Evolutionary conservation across 2,888 invertebrate genomes (phyloP).

Genomic region (Pollenia labialis): DNA sequence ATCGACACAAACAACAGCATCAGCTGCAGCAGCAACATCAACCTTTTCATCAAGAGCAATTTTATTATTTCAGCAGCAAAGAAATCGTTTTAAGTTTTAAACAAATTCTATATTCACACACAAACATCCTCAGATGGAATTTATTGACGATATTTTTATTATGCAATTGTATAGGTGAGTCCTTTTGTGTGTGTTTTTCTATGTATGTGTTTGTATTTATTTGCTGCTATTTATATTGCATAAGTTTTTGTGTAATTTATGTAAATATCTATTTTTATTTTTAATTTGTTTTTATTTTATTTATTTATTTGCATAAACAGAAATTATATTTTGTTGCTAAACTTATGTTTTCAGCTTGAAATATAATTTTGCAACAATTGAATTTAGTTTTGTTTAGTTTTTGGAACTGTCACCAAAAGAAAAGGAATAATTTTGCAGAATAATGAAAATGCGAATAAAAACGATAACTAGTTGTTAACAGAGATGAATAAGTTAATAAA

Average conservation of each 20-base stretch:
- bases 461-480: background rate
- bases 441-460: background rate
- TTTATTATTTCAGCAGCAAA: slow-evolving; percentile 61
- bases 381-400: slow-evolving; percentile 13
- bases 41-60: slow-evolving; percentile 53
- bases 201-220: slow-evolving; percentile 28
- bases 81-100: slow-evolving; percentile 73
- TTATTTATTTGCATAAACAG: background rate
- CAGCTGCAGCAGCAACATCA: slow-evolving; percentile 49
- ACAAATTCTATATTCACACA: slow-evolving; percentile 70
- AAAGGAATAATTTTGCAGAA: slow-evolving; percentile 10
- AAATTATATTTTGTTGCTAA: slow-evolving; percentile 49
- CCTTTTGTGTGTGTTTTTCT: background rate
- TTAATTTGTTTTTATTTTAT: slow-evolving; percentile 3
- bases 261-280: slow-evolving; percentile 21
- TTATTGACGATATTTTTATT: slow-evolving; percentile 79
- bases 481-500: background rate
- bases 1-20: background rate
- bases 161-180: slow-evolving; percentile 83
- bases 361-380: slow-evolving; percentile 49
- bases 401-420: background rate
- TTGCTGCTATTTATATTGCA: background rate
- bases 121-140: slow-evolving; percentile 78
- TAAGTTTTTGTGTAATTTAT: slow-evolving; percentile 16
- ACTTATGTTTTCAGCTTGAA: slow-evolving; percentile 48